A percentile compares a stretch with the other conserved stretches of the same genome.
phyloP scores from a whole-genome alignment of 2,113 vertebrate species.

The Pseudopipra pipra region DNA sequence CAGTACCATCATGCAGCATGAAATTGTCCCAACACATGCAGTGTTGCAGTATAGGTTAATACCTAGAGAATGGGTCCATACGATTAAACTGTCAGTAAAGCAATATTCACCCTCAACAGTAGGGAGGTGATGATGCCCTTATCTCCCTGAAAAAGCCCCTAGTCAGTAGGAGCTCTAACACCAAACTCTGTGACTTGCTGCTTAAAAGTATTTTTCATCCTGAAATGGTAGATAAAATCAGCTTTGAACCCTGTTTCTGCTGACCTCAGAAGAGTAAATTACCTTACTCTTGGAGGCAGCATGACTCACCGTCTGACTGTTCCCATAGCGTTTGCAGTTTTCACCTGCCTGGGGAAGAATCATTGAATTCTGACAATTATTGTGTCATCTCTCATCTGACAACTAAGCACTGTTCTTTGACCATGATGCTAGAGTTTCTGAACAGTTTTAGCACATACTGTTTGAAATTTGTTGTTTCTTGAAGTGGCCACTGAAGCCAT shows the following conservation, averaged over 20 bases:
- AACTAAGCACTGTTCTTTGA: not conserved
- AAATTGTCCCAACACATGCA: not conserved
- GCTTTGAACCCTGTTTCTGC: conserved; percentile 31
- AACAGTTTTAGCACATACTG: not conserved
- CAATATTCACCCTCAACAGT: not conserved
- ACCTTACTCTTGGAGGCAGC: not conserved
- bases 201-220: not conserved
- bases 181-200: not conserved
- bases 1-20: not conserved
- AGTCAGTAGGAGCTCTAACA: not conserved
- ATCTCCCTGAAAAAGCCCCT: not conserved
- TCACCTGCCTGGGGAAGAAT: not conserved
- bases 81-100: not conserved
- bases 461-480: not conserved
- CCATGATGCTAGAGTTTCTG: not conserved
- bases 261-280: conserved; percentile 32
- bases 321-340: not conserved
- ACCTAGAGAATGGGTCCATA: not conserved
- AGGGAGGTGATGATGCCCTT: not conserved
- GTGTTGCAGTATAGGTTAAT: not conserved
- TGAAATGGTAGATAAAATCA: conserved; percentile 8
- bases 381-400: not conserved
- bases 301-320: not conserved
- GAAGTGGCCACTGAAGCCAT: not conserved
- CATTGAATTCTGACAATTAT: not conserved